Evolutionary conservation across 2,888 invertebrate species (phyloP).

Genomic region (Hypomecis atomaria): DNA sequence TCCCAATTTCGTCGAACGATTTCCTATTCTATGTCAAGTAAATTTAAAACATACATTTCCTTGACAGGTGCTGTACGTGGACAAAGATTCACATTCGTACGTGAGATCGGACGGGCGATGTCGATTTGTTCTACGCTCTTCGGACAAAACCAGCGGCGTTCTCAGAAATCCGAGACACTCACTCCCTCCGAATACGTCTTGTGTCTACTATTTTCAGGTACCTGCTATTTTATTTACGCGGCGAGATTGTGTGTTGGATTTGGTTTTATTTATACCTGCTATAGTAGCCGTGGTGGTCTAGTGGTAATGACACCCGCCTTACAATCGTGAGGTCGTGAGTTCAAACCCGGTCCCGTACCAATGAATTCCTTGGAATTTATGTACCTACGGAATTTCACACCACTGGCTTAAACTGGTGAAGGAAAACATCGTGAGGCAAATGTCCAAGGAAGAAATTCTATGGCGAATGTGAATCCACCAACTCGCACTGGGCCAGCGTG

Average conservation of each 20-base stretch:
- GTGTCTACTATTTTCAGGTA: slow-evolving; percentile 90
- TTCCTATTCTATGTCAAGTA: slow-evolving; percentile 4
- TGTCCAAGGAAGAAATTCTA: no score
- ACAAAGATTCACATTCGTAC: slow-evolving; percentile 90
- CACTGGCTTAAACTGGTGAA: no score
- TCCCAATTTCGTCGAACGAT: not conserved
- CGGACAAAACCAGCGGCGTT: slow-evolving; percentile 89
- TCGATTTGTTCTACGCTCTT: slow-evolving; percentile 90
- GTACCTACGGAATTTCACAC: no score
- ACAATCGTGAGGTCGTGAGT: no score
- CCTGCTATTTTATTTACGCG: slow-evolving; percentile 13
- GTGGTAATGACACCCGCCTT: no score
- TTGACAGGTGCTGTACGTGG: slow-evolving; percentile 88
- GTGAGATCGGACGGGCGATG: slow-evolving; percentile 90
- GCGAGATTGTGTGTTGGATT: not conserved
- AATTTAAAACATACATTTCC: slow-evolving; percentile 31
- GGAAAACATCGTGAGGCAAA: no score
- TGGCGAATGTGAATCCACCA: no score
- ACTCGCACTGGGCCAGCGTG: no score
- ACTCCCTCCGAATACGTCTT: slow-evolving; percentile 92
- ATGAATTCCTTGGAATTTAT: no score
- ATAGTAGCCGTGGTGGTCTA: no score
- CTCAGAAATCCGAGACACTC: slow-evolving; percentile 91
- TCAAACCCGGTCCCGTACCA: no score
- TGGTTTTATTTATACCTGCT: not conserved